Evolutionary conservation across 2,888 invertebrate genomes (phyloP).

Genomic region (Brachypterus glaber): DNA sequence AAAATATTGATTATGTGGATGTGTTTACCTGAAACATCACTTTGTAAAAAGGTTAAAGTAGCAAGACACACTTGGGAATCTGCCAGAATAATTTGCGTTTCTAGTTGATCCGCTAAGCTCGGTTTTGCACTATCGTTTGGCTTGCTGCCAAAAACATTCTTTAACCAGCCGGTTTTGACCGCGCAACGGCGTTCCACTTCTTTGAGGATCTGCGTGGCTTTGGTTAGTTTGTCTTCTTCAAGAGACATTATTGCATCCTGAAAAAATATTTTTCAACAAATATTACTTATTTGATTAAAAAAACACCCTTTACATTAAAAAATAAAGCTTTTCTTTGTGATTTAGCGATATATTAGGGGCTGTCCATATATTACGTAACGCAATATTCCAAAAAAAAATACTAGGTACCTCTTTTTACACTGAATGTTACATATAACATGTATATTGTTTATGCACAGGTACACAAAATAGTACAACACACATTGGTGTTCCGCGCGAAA

Average conservation of each 20-base stretch:
- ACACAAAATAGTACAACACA: no score
- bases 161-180: conserved; percentile 45
- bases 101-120: conserved; percentile 43
- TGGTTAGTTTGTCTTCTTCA: conserved; percentile 54
- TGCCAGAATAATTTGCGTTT: conserved; percentile 56
- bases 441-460: no score
- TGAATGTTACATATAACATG: no score
- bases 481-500: no score
- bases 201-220: conserved; percentile 47
- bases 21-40: conserved; percentile 46
- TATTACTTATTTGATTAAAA: no score
- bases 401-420: no score
- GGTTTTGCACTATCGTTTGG: conserved; percentile 8
- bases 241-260: conserved; percentile 62
- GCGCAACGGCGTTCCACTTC: conserved; percentile 53
- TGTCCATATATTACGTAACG: no score
- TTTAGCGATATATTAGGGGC: no score
- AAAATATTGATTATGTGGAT: no score
- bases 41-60: conserved; percentile 53
- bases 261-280: conserved; percentile 20
- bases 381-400: no score
- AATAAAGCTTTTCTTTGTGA: no score
- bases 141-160: conserved; percentile 37
- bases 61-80: conserved; percentile 57
- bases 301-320: no score